These are phyloP conservation scores for Huso huso DNA, from an alignment of 2,797 vertebrate species.

Conservation along the genomic window DNA sequence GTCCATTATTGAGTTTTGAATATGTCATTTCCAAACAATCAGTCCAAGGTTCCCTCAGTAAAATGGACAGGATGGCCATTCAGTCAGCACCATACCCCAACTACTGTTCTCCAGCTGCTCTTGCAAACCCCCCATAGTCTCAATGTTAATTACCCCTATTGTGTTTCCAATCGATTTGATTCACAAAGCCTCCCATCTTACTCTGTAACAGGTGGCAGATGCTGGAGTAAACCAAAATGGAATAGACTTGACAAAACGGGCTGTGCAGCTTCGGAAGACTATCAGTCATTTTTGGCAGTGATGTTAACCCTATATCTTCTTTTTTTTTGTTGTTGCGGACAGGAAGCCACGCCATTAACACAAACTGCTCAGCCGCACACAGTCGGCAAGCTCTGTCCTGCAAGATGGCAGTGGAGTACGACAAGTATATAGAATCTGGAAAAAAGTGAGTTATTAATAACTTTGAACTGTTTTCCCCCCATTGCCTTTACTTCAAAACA, in stretches of 20 bases:
- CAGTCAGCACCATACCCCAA: slow-evolving; percentile 1
- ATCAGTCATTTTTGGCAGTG: too few species aligned
- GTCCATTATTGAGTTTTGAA: too few species aligned
- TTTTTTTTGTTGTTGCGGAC: slow-evolving; percentile 6
- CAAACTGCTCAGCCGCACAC: slow-evolving; percentile 93
- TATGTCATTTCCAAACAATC: too few species aligned
- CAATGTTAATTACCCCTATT: slow-evolving; percentile 48
- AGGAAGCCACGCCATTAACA: slow-evolving; percentile 85
- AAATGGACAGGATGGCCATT: too few species aligned
- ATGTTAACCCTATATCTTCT: slow-evolving; percentile 1
- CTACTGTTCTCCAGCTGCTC: slow-evolving; percentile 15
- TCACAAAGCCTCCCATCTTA: slow-evolving; percentile 16
- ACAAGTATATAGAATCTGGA: slow-evolving; percentile 87
- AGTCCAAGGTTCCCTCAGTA: too few species aligned
- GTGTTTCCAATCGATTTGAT: slow-evolving; percentile 28
- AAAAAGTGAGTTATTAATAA: slow-evolving; percentile 72
- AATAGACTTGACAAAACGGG: too few species aligned
- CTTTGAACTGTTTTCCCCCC: too few species aligned
- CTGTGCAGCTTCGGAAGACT: too few species aligned
- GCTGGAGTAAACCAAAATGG: background rate
- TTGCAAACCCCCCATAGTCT: slow-evolving; percentile 37
- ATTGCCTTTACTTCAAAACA: too few species aligned
- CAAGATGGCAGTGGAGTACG: slow-evolving; percentile 97
- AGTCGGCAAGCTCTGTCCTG: slow-evolving; percentile 95
- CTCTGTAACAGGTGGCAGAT: slow-evolving; percentile 49